Base-by-base conservation (phyloP, 2,113 vertebrate species). In the Psilopogon haemacephalus region DNA sequence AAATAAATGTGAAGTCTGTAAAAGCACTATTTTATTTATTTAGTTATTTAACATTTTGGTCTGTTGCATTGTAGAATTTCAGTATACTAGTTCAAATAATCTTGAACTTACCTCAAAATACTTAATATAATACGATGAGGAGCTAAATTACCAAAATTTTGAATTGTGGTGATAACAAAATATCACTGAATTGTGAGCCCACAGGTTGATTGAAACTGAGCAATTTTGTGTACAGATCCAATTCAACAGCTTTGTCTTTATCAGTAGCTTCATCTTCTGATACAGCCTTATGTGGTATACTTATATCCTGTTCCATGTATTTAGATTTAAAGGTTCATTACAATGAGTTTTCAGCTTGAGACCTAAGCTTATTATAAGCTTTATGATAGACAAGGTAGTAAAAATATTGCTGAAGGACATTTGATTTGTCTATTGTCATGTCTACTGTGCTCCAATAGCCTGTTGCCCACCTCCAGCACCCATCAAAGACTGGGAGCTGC, bases 401-500 rank as follows among this genome's bases (percentile, higher is more conserved):
- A 26, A 70, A 37, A 4, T 11, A 1, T 4, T 56, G 76, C 62
- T 59, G 30, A 70, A 74, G 33, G 46, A 68, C 6, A 15, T 83
- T 56, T 46, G 10, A 21, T 12, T 30, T 54, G 11, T 23, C 13
- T 30, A 0, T 12, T 48, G 76, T 20, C 46, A 28, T 11, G 26
- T 8, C 50, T 30, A 7, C 52, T 63, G 23, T 4, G 28, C 21
- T 81, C 26, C 3, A 0, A 11, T 5, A 67, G 21, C 40, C 26
- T 23, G 23, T 48, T 52, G 50, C 24, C 58, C 55, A 10, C 1
- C 1, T 42, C 26, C 0, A 0, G n/a, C 40, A 33, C n/a, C 10
- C 71, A 67, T 37, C 32, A 46, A 46, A 42, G 32, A 4, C 2
- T 70, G 15, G 9, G 15, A 17, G 23, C 40, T 56, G 26, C 33